Percentiles rank a stretch among this genome's conserved stretches.
These are phyloP conservation scores for Zaprionus ornatus DNA, from an alignment of 1,140 invertebrate genomes.

Conservation along the genomic window DNA sequence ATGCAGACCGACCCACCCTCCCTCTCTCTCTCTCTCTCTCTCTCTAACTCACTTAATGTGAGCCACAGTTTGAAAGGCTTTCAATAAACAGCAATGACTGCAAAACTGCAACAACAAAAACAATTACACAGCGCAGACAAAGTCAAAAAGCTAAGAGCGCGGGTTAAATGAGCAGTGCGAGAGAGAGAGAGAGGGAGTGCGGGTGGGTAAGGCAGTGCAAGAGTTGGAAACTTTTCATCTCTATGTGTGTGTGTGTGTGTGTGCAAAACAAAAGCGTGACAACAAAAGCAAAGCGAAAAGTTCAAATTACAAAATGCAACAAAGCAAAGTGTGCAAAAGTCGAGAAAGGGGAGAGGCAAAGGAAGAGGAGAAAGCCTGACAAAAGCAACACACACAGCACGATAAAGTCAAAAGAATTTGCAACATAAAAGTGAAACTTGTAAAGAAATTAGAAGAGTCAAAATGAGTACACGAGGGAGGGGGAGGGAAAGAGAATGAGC, in stretches of 20 bases:
- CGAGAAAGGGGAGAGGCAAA: neutral
- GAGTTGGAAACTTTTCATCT: conserved; percentile 23
- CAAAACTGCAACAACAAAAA: neutral
- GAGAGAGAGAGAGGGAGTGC: neutral
- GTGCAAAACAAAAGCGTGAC: conserved; percentile 20
- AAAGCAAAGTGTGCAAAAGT: conserved; percentile 50
- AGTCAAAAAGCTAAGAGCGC: conserved; percentile 35
- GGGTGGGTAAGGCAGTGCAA: neutral
- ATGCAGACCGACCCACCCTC: conserved; percentile 2
- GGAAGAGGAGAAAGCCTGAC: too few relatives aligned
- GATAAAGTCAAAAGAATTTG: conserved; percentile 56
- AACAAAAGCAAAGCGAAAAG: conserved; percentile 47
- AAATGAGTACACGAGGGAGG: conserved; percentile 10
- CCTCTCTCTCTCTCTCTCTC: neutral
- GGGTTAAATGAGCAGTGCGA: conserved; percentile 29
- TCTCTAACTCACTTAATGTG: conserved; percentile 24
- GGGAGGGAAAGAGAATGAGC: neutral
- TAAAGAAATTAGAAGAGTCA: conserved; percentile 50
- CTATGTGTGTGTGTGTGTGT: neutral
- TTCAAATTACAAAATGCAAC: conserved; percentile 77
- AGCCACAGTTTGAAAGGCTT: conserved; percentile 24
- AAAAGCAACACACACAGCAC: neutral
- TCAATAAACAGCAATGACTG: conserved; percentile 15
- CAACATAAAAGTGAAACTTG: conserved; percentile 69
- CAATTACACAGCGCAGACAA: conserved; percentile 8